These are phyloP conservation scores for Pituophis catenifer DNA, from an alignment of 2,113 vertebrate species.

Conservation along the genomic window DNA sequence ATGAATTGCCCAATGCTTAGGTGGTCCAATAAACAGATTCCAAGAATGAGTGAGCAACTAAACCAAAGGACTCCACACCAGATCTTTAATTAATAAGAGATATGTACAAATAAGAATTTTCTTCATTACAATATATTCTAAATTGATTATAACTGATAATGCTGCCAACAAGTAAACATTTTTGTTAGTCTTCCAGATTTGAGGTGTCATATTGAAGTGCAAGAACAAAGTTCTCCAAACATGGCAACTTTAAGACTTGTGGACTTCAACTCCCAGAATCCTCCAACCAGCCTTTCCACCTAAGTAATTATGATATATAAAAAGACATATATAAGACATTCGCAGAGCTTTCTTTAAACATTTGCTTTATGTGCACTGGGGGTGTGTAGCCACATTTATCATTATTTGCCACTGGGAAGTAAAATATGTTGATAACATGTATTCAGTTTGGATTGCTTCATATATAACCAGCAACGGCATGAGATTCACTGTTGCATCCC, in stretches of 20 bases:
- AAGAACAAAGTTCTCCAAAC: background rate
- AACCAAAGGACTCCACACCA: background rate
- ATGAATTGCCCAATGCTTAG: background rate
- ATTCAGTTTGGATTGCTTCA: background rate
- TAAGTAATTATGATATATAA: background rate
- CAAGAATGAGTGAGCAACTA: background rate
- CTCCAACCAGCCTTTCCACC: background rate
- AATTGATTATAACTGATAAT: background rate
- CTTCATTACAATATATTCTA: background rate
- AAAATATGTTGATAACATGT: background rate
- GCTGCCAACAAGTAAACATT: background rate
- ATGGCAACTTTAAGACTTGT: background rate
- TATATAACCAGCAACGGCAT: background rate
- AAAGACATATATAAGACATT: background rate
- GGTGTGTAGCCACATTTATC: background rate
- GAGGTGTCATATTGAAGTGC: background rate
- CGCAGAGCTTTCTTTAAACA: background rate
- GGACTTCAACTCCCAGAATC: background rate
- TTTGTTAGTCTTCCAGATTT: background rate
- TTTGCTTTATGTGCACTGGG: background rate
- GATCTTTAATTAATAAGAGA: slow-evolving; percentile 1
- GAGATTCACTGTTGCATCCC: background rate
- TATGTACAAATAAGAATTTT: background rate
- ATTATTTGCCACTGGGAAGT: background rate
- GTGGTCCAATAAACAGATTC: background rate